These are phyloP conservation scores for Telmatochromis sp. DNA, from an alignment of 2,113 vertebrate species.

Conservation along the genomic window DNA sequence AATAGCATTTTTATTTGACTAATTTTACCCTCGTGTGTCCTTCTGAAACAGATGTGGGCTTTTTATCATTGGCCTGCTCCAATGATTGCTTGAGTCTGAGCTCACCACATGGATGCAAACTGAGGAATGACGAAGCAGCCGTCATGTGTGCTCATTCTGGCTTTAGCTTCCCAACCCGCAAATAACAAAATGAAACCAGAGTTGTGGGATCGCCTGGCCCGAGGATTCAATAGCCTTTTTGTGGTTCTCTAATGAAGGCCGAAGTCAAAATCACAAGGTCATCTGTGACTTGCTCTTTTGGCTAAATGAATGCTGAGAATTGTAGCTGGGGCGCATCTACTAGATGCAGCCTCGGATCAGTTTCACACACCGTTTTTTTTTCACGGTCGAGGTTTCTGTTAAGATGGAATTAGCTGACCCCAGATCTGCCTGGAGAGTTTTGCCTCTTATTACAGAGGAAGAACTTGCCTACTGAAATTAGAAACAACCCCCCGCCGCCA, in stretches of 20 bases:
- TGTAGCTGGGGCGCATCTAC: not conserved
- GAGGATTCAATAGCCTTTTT: not conserved
- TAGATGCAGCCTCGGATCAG: not conserved
- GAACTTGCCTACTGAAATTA: slow-evolving; percentile 47
- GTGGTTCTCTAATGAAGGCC: not conserved
- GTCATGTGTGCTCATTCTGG: not conserved
- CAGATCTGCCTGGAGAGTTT: slow-evolving; percentile 11
- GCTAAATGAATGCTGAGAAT: not conserved
- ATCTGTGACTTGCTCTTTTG: slow-evolving; percentile 1
- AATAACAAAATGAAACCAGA: not conserved
- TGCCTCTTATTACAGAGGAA: slow-evolving; percentile 37
- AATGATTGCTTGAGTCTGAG: accelerated
- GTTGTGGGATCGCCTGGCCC: not conserved
- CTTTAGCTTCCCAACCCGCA: not conserved
- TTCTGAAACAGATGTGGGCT: not conserved
- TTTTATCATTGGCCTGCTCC: not conserved
- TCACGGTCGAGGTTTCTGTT: not conserved
- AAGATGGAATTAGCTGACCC: slow-evolving; percentile 24
- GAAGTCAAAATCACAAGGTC: not conserved
- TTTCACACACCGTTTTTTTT: not conserved
- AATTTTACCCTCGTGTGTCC: not conserved
- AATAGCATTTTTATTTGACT: not conserved
- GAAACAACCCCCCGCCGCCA: not conserved
- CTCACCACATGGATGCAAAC: not conserved
- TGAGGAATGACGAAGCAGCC: not conserved